Evolutionary conservation across 2,113 vertebrate genomes (phyloP).

Genomic region (Silurus meridionalis): DNA sequence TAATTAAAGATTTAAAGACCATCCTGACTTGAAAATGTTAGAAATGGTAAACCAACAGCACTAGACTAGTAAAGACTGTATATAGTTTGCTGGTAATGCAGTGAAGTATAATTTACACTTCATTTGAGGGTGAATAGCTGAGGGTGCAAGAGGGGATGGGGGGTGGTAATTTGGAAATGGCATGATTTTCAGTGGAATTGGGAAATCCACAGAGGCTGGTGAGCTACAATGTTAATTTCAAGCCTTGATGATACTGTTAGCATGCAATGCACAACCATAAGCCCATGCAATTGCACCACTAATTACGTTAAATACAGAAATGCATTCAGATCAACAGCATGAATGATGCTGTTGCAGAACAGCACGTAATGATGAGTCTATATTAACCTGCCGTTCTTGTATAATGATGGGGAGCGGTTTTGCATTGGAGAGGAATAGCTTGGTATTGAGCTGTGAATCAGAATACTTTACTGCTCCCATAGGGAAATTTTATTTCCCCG

Average conservation of each 20-base stretch:
- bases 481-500: no score
- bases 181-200: not conserved
- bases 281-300: not conserved
- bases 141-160: not conserved
- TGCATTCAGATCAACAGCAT: not conserved
- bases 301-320: constrained; percentile 13
- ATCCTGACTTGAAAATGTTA: not conserved
- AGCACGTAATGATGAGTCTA: not conserved
- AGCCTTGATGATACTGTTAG: not conserved
- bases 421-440: not conserved
- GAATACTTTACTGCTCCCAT: no score
- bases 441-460: no score
- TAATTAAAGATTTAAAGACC: not conserved
- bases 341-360: no score
- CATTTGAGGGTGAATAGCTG: not conserved
- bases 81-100: not conserved
- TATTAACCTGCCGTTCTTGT: not conserved
- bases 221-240: not conserved
- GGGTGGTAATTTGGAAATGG: not conserved
- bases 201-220: not conserved
- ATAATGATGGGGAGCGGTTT: not conserved
- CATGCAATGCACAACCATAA: constrained; percentile 5
- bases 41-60: not conserved
- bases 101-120: not conserved
- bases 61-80: not conserved